Evolutionary conservation across 1,140 invertebrate genomes (phyloP), one percentile per base, ranked within the genome.

Genomic region (Triops longicaudatus): DNA sequence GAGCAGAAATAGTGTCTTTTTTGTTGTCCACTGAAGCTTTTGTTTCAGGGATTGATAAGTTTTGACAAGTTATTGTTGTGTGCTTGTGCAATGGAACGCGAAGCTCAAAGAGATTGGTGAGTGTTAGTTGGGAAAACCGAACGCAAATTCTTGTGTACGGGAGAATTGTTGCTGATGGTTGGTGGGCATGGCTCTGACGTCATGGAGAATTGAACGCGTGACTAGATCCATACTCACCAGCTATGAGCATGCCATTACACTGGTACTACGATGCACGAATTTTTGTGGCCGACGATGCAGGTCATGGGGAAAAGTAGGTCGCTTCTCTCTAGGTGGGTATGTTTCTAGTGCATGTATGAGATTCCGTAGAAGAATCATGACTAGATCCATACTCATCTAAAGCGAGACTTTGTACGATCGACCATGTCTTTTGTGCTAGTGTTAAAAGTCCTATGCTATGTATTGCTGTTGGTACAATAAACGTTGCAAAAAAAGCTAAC

Each of bases 221-320:
- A 92, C 91, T 92, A 92, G 90, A 92, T 91, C 90, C 90, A 91
- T 90, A 92, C 91, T 92, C 90, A 90, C 91, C 90, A 91, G 89
- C 71, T 76, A 76, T 79, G 76, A 74, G 72, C 31, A 22, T 75
- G 74, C 74, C 78, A 75, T 44, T 76, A 72, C 42, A 14, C n/a
- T 27, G 63, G 63, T 75, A 63, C 37, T 63, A 72, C 22, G n/a
- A 72, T 72, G 26, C 63, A 63, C 26, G 22, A 11, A 72, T 26
- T 76, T 76, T 11, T 76, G 28, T 76, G 41, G 27, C 37, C 31
- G 71, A 50, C 42, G 50, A n/a, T 78, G 37, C 28, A 74, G 37
- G 72, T 27, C 50, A 43, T 26, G n/a, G 12, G 41, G 31, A 42
- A 79, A 27, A 41, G 72, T 44, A 44, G 78, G 79, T 74, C 76